Conservation (phyloP, 2,113 vertebrate species). For the Lutjanus erythropterus region DNA sequence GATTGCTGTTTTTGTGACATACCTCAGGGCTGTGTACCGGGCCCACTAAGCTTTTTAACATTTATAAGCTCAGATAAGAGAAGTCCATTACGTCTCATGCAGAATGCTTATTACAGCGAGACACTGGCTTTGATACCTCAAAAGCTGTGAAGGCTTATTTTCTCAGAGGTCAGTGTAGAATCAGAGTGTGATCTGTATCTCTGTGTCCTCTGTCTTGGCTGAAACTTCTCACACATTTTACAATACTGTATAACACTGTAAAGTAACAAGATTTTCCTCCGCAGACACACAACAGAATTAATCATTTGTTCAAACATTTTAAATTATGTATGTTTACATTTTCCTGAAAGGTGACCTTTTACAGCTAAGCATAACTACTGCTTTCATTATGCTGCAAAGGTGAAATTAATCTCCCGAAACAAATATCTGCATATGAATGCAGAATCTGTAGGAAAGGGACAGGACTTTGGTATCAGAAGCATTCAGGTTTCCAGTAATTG, state of each 20-base stretch:
- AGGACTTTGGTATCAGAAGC: too few relatives aligned
- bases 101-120: slow-evolving; percentile 35
- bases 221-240: slow-evolving; percentile 1
- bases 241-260: neutral
- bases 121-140: slow-evolving; percentile 43
- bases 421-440: too few relatives aligned
- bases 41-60: slow-evolving; percentile 53
- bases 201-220: neutral
- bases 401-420: too few relatives aligned
- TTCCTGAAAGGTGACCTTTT: too few relatives aligned
- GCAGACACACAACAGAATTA: too few relatives aligned
- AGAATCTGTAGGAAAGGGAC: too few relatives aligned
- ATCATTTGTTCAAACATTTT: too few relatives aligned
- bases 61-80: slow-evolving; percentile 59
- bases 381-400: too few relatives aligned
- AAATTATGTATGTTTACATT: too few relatives aligned
- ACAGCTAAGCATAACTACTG: neutral
- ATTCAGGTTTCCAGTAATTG: too few relatives aligned
- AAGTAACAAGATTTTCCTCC: neutral
- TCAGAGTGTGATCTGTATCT: slow-evolving; percentile 20
- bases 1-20: slow-evolving; percentile 48
- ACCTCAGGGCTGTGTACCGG: slow-evolving; percentile 36
- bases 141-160: slow-evolving; percentile 18
- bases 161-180: slow-evolving; percentile 28
- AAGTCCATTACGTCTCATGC: slow-evolving; percentile 43